Percentiles rank a stretch among this genome's conserved stretches.
Conservation (phyloP, 2,888 invertebrate species). For the Petrophora chlorosata region DNA sequence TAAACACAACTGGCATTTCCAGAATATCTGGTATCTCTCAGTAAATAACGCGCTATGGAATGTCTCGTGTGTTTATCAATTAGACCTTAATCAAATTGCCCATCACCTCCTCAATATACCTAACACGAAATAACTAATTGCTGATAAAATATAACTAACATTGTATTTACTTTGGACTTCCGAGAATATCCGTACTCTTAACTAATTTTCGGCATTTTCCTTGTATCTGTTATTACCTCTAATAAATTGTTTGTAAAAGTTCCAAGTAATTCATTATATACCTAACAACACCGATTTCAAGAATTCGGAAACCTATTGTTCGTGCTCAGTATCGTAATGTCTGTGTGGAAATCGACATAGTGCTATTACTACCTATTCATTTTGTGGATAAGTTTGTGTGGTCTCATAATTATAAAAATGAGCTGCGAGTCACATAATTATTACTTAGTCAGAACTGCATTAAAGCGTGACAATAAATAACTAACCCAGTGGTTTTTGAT, state of each 20-base stretch:
- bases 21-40: neutral
- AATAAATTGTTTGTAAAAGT: neutral
- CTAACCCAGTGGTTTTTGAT: too few relatives aligned
- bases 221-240: neutral
- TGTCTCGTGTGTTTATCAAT: constrained; percentile 4
- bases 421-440: too few relatives aligned
- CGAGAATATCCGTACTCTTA: too few relatives aligned
- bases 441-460: too few relatives aligned
- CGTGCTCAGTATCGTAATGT: neutral
- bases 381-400: neutral
- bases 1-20: neutral
- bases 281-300: neutral
- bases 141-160: too few relatives aligned
- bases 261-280: neutral
- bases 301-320: constrained; percentile 3
- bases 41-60: constrained; percentile 5
- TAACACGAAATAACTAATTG: too few relatives aligned
- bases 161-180: too few relatives aligned
- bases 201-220: constrained; percentile 7
- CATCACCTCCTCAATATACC: neutral
- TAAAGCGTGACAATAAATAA: too few relatives aligned
- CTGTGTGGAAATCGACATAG: neutral
- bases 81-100: constrained; percentile 12
- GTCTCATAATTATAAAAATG: too few relatives aligned
- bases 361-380: constrained; percentile 2